These are phyloP conservation scores for Tor tambroides DNA, from an alignment of 2,113 vertebrate species.

Conservation along the genomic window DNA sequence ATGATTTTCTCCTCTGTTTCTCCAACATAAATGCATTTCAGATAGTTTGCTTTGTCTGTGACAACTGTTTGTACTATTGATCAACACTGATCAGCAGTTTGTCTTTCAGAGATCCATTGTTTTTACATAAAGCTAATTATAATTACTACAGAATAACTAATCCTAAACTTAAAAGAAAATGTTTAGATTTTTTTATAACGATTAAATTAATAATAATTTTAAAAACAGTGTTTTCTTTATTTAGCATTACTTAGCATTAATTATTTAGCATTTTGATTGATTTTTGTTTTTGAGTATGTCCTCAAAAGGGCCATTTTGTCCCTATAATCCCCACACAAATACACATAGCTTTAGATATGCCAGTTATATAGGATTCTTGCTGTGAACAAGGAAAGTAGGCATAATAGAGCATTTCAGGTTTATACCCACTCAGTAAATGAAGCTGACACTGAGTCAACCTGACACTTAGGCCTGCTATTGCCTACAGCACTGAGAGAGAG, in stretches of 20 bases:
- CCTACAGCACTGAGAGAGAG: constrained; percentile 13
- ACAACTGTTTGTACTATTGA: neutral
- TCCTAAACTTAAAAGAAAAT: too few species aligned
- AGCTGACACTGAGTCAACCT: constrained; percentile 31
- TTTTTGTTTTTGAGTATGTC: neutral
- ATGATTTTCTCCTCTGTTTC: neutral
- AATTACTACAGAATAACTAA: neutral
- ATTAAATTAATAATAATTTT: too few species aligned
- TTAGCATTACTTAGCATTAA: neutral
- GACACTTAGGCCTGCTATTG: constrained; percentile 33
- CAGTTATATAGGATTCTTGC: neutral
- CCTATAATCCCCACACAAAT: too few species aligned
- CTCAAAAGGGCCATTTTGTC: neutral
- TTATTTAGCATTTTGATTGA: neutral
- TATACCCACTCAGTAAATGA: neutral
- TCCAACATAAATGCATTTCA: neutral
- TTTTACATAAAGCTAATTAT: neutral
- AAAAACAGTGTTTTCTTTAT: neutral
- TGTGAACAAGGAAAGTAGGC: neutral
- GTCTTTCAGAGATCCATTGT: neutral
- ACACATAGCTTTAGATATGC: neutral
- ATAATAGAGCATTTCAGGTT: constrained; percentile 3
- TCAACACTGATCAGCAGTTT: neutral
- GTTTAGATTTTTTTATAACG: too few species aligned
- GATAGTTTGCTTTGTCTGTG: neutral